Evolutionary conservation across 2,113 vertebrate genomes (phyloP).

Genomic region (Sphaerodactylus townsendi): DNA sequence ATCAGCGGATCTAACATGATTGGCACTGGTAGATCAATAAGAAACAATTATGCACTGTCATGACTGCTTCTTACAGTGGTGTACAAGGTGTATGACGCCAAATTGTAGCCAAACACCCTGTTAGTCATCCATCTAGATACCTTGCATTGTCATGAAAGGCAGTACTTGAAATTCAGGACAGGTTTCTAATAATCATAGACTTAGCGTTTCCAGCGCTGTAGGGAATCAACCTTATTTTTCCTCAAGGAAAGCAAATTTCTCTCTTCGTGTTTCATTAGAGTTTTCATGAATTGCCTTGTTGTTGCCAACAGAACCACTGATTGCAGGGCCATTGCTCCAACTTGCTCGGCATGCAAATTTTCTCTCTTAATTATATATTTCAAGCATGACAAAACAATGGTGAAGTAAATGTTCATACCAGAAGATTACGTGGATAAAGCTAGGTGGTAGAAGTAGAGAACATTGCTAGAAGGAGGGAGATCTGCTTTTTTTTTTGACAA

Average conservation of each 20-base stretch:
- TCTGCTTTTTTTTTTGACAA: neutral
- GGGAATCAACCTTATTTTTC: constrained; percentile 52
- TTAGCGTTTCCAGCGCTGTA: constrained; percentile 32
- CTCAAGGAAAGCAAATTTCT: constrained; percentile 52
- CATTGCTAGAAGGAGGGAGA: neutral
- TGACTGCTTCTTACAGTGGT: neutral
- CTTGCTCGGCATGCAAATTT: constrained; percentile 42
- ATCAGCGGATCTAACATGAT: too few species aligned
- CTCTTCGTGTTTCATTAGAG: constrained; percentile 55
- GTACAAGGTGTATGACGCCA: neutral
- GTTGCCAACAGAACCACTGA: constrained; percentile 47
- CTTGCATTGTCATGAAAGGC: constrained; percentile 31
- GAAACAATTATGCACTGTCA: constrained; percentile 8
- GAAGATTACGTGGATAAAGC: constrained; percentile 31
- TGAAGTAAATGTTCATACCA: constrained; percentile 23
- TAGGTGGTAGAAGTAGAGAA: neutral
- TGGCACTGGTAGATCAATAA: neutral
- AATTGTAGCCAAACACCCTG: neutral
- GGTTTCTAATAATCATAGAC: constrained; percentile 41
- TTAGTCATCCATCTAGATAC: constrained; percentile 5
- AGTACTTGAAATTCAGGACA: constrained; percentile 47
- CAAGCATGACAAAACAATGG: constrained; percentile 39
- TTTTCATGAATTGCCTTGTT: constrained; percentile 52
- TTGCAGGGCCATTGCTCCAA: constrained; percentile 41
- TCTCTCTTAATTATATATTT: constrained; percentile 49